phyloP scores from a whole-genome alignment of 92 coral and sea anemone species.

The Bergia puertoricense region DNA sequence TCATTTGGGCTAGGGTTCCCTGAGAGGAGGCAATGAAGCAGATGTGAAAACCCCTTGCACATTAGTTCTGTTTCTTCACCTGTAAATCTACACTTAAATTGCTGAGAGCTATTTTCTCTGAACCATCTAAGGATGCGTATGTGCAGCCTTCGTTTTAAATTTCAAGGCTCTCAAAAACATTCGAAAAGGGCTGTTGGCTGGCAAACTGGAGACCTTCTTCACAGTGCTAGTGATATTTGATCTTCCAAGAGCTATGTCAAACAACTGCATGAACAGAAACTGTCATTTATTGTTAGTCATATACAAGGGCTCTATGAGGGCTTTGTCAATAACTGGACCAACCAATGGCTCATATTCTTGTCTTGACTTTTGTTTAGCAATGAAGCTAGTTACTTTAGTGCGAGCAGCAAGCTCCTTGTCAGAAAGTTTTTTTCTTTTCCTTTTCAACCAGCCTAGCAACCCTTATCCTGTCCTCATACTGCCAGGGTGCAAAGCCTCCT shows the following conservation, averaged over 20 bases:
- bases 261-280: slow-evolving; percentile 41
- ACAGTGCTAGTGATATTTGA: slow-evolving; percentile 43
- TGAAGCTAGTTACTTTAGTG: slow-evolving; percentile 51
- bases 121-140: slow-evolving; percentile 55
- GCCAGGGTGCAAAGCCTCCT: slow-evolving; percentile 50
- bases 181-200: slow-evolving; percentile 36
- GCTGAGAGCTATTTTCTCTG: slow-evolving; percentile 33
- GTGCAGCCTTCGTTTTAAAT: slow-evolving; percentile 44
- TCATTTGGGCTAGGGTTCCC: slow-evolving; percentile 24
- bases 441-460: slow-evolving; percentile 46
- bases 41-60: slow-evolving; percentile 46
- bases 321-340: slow-evolving; percentile 54
- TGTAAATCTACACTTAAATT: slow-evolving; percentile 50
- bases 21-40: slow-evolving; percentile 6
- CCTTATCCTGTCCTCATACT: slow-evolving; percentile 39
- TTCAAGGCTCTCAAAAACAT: slow-evolving; percentile 47
- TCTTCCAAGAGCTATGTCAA: slow-evolving; percentile 41
- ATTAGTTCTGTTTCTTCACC: slow-evolving; percentile 53
- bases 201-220: slow-evolving; percentile 37
- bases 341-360: slow-evolving; percentile 54
- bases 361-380: slow-evolving; percentile 55
- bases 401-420: slow-evolving; percentile 41
- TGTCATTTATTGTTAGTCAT: slow-evolving; percentile 56
- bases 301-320: slow-evolving; percentile 56
- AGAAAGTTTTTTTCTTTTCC: slow-evolving; percentile 34